phyloP scores from a whole-genome alignment of 2,113 vertebrate genomes.

The Tragelaphus buxtoni region DNA sequence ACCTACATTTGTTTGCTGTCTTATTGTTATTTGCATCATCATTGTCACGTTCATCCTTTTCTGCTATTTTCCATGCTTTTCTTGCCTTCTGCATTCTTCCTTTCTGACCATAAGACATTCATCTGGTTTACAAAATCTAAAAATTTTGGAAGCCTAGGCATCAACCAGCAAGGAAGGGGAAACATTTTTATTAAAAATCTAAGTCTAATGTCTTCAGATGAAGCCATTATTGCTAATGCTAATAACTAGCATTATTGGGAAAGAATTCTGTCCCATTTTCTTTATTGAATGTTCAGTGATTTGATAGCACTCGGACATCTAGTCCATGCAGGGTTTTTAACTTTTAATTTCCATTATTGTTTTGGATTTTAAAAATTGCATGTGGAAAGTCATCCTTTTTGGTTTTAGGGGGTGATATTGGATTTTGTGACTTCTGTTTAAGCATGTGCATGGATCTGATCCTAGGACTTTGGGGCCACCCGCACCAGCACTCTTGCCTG shows the following conservation, averaged over 20 bases:
- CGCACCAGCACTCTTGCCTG: too few relatives aligned
- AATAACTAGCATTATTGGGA: neutral
- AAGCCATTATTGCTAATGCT: too few relatives aligned
- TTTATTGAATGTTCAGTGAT: slow-evolving; percentile 36
- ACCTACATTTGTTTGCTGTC: neutral
- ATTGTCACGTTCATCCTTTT: neutral
- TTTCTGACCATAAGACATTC: neutral
- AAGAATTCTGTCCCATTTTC: neutral
- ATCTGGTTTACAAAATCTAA: slow-evolving; percentile 19
- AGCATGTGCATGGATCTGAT: too few relatives aligned
- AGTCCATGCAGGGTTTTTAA: neutral
- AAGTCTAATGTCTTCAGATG: slow-evolving; percentile 11
- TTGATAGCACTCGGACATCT: neutral
- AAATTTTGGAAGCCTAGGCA: neutral
- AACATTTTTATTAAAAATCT: neutral
- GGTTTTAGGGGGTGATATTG: neutral
- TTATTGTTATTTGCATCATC: neutral
- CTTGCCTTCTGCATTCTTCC: neutral
- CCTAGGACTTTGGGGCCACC: too few relatives aligned
- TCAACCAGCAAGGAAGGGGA: neutral
- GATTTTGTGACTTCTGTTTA: too few relatives aligned
- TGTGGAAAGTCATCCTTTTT: neutral
- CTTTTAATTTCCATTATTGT: neutral
- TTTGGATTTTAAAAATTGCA: neutral
- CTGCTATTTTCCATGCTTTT: neutral